Conservation (phyloP, 1,140 invertebrate genomes). For the Tenebrio molitor region DNA sequence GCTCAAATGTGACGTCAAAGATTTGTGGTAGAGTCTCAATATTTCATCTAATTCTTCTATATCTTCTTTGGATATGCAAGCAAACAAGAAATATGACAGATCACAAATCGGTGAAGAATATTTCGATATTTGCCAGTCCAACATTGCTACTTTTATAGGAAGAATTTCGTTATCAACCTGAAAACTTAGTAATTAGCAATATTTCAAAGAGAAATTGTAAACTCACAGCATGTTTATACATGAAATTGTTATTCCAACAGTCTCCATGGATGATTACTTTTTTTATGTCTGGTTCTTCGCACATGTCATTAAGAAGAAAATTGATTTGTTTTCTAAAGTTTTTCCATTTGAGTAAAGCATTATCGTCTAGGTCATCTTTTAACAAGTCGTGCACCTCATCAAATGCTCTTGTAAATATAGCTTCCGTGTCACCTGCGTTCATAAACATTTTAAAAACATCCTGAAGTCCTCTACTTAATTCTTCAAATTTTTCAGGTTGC, state of each 20-base stretch:
- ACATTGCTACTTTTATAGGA: slow-evolving; percentile 35
- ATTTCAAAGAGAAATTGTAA: slow-evolving; percentile 25
- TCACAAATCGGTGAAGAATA: slow-evolving; percentile 72
- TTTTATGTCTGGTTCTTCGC: neutral
- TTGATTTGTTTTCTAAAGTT: neutral
- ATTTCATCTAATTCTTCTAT: slow-evolving; percentile 66
- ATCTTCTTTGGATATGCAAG: slow-evolving; percentile 68
- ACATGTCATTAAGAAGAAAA: neutral
- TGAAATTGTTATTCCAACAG: slow-evolving; percentile 60
- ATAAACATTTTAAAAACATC: neutral
- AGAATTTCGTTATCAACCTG: slow-evolving; percentile 17
- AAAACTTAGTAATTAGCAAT: slow-evolving; percentile 16
- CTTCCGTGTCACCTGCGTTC: neutral
- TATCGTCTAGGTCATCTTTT: slow-evolving; percentile 15
- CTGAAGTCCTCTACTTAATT: slow-evolving; percentile 17
- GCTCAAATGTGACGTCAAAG: slow-evolving; percentile 64
- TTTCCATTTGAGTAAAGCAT: slow-evolving; percentile 41
- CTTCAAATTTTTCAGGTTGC: slow-evolving; percentile 61
- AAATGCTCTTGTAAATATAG: neutral
- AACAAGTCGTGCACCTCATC: neutral
- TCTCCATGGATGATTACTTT: slow-evolving; percentile 58
- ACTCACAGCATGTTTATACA: slow-evolving; percentile 54
- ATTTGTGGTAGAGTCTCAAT: slow-evolving; percentile 70
- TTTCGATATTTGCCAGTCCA: slow-evolving; percentile 72
- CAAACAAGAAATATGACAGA: slow-evolving; percentile 71